Evolutionary conservation across 1,140 invertebrate species (phyloP), one percentile per base, ranked within the genome.

Genomic region (Bombus sylvicola): DNA sequence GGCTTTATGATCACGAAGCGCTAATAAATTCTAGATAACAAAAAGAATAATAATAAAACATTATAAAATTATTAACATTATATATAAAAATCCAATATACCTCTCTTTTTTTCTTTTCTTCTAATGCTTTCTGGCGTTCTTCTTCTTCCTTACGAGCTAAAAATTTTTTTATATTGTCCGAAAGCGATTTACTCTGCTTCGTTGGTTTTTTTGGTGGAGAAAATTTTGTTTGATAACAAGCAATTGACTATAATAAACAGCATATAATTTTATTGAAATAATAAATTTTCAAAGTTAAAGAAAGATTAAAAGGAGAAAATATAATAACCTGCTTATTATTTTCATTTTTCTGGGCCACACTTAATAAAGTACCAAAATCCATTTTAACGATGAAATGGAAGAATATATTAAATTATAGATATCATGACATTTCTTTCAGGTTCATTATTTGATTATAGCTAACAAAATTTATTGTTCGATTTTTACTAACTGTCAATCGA

Each of bases 131-230:
- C 75, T 96, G 95, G 83, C 93, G 95, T 89, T 98, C 97, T 91
- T 98, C 98, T 81, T 97, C 96, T 93, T 98, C 97, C 92, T 97
- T 97, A 88, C 97, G 97, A 12, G 97, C 97, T 18, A 98, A 94
- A 94, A 98, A 98, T 93, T 97, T 98, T 92, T 97, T 96, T 73
- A 98, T 97, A 92, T 98, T 98, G 0, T 96, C 96, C 0, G 97
- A 98, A 13, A 98, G 94, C 69, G 95, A 95, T 87, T 96, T 96
- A 83, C 96, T 96, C 53, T 96, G 96, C 86, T 97, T 97, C 75
- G 96, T 96, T 81, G 97, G 96, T 91, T 98, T 98, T 93, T 98
- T 98, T 0, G 97, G 97, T n/a, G 98, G 97, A 71, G 97, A 96
- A 93, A 97, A 98, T 88, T 97, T 97, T 1, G 97, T 97, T 90